These are phyloP conservation scores for Dioctria rufipes DNA, from an alignment of 2,888 invertebrate species.

Conservation along the genomic window DNA sequence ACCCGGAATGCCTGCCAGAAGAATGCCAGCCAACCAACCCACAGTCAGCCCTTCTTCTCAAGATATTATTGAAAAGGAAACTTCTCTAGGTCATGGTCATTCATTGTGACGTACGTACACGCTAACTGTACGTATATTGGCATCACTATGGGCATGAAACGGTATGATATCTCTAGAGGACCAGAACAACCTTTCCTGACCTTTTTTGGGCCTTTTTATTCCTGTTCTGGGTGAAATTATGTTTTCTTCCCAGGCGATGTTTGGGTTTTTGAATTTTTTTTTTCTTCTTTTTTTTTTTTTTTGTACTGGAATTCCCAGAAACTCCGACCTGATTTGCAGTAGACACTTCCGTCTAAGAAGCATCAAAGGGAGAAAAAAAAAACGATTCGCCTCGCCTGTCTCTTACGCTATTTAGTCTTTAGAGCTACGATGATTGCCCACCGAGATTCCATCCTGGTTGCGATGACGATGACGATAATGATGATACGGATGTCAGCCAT, in stretches of 20 bases:
- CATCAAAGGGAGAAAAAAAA: conserved; percentile 6
- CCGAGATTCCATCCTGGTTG: conserved; percentile 3
- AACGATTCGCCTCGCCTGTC: neutral
- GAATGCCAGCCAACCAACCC: neutral
- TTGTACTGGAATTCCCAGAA: conserved; percentile 10
- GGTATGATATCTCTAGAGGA: conserved; percentile 12
- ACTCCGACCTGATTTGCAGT: conserved; percentile 18
- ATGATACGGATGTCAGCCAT: neutral
- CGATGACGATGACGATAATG: conserved; percentile 36
- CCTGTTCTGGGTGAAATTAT: conserved; percentile 37
- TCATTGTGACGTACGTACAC: conserved; percentile 37
- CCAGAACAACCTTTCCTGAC: conserved; percentile 39
- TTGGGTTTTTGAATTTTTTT: conserved; percentile 33
- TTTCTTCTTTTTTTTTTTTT: conserved; percentile 8
- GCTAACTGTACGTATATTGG: neutral
- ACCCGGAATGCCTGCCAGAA: neutral
- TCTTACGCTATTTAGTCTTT: conserved; percentile 19
- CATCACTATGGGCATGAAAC: conserved; percentile 5
- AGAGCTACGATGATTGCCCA: neutral
- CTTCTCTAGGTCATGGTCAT: conserved; percentile 53
- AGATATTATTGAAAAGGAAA: conserved; percentile 45
- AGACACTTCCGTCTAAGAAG: conserved; percentile 30
- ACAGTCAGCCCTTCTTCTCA: conserved; percentile 46
- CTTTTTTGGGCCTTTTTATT: conserved; percentile 36
- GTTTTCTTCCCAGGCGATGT: conserved; percentile 41